These are phyloP conservation scores for Apus apus DNA, from an alignment of 2,113 vertebrate species.

Conservation along the genomic window DNA sequence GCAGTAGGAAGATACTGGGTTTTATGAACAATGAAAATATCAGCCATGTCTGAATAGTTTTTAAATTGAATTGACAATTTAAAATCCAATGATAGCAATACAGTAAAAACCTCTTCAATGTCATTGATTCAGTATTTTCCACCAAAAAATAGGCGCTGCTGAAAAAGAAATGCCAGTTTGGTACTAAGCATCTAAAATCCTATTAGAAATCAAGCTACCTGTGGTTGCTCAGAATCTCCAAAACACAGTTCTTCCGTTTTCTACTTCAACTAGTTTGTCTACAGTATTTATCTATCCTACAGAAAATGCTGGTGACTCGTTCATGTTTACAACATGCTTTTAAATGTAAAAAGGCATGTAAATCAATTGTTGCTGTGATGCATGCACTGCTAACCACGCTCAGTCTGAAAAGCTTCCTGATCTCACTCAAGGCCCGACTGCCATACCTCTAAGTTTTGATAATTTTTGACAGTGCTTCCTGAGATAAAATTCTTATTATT, in stretches of 20 bases:
- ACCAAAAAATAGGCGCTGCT: neutral
- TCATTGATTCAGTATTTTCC: neutral
- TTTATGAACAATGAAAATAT: neutral
- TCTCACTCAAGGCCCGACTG: neutral
- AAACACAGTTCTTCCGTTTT: neutral
- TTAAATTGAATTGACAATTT: neutral
- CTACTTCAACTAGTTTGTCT: neutral
- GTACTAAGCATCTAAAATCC: neutral
- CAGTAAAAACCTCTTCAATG: neutral
- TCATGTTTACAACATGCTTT: neutral
- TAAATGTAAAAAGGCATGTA: neutral
- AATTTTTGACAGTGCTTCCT: neutral
- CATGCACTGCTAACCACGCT: neutral
- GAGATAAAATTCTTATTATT: constrained; percentile 1
- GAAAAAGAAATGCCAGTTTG: neutral
- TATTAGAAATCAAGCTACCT: neutral
- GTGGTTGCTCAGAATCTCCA: neutral
- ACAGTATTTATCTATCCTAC: neutral
- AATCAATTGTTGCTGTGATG: neutral
- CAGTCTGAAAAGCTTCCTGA: neutral
- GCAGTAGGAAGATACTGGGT: neutral
- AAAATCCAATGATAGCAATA: neutral
- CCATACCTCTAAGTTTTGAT: neutral
- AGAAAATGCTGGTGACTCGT: neutral
- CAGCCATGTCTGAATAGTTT: neutral